Evolutionary conservation across 2,797 vertebrate genomes (phyloP).

Genomic region (Phrynocephalus vlangalii): DNA sequence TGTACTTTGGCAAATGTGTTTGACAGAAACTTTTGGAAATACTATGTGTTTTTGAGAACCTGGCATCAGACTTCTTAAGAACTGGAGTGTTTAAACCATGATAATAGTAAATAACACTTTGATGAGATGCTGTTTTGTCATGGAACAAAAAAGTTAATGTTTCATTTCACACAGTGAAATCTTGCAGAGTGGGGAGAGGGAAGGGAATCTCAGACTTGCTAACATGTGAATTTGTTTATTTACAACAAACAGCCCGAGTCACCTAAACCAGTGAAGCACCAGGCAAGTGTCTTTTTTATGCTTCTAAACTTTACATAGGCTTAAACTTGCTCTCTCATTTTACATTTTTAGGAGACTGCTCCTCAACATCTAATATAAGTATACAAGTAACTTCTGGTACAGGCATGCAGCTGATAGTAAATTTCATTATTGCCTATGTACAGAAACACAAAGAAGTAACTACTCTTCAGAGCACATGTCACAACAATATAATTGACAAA

Average conservation of each 20-base stretch:
- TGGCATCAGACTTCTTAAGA: neutral
- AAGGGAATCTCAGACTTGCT: constrained; percentile 72
- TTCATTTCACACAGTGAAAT: constrained; percentile 10
- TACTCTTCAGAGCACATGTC: neutral
- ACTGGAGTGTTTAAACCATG: neutral
- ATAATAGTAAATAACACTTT: neutral
- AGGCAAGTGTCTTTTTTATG: constrained; percentile 91
- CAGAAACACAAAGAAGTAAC: constrained; percentile 18
- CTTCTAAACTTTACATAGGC: constrained; percentile 59
- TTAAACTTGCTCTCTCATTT: constrained; percentile 24
- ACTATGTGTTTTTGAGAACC: neutral
- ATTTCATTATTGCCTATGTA: constrained; percentile 26
- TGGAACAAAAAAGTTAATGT: neutral
- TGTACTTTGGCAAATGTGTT: neutral
- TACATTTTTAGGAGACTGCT: constrained; percentile 25
- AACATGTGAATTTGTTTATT: constrained; percentile 91
- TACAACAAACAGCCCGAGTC: constrained; percentile 94
- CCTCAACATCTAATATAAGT: constrained; percentile 15
- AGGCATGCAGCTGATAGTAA: neutral
- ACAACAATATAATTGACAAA: neutral
- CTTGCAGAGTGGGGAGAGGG: constrained; percentile 60
- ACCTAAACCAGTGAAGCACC: constrained; percentile 93
- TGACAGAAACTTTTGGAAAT: neutral
- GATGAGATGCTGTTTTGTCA: neutral
- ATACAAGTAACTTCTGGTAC: neutral